A percentile compares a stretch with the other conserved stretches of the same genome.
These are phyloP conservation scores for Montipora capitata DNA, from an alignment of 92 coral and sea anemone species.

Conservation along the genomic window DNA sequence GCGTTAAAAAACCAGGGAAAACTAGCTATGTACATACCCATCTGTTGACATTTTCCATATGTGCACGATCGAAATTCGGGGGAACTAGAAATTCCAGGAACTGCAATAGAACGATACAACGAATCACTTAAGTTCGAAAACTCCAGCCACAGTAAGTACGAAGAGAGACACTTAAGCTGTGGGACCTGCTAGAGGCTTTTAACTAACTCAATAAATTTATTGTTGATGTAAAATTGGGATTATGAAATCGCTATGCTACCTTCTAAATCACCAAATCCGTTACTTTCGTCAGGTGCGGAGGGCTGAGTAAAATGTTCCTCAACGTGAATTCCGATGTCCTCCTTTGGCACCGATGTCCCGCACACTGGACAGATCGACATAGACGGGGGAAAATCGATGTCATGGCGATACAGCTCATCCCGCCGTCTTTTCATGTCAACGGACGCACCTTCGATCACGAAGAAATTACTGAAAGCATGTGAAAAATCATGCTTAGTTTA, in stretches of 20 bases:
- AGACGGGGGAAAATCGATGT: conserved; percentile 81
- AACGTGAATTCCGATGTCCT: conserved; percentile 87
- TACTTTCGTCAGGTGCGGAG: conserved; percentile 80
- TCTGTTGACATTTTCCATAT: conserved; percentile 86
- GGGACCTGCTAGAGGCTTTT: conserved; percentile 64
- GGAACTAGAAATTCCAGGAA: conserved; percentile 86
- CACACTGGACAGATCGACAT: conserved; percentile 96
- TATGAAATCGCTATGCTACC: conserved; percentile 60
- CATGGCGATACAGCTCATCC: conserved; percentile 82
- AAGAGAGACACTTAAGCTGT: not conserved
- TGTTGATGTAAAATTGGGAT: not conserved
- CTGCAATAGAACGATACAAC: conserved; percentile 52
- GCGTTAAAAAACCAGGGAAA: not conserved
- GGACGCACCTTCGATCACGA: conserved; percentile 6
- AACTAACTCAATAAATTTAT: not conserved
- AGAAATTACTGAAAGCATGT: conserved; percentile 46
- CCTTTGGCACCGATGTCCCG: conserved; percentile 87
- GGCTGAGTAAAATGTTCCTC: conserved; percentile 93
- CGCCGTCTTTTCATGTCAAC: conserved; percentile 89
- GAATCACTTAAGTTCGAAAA: not conserved
- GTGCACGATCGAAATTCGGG: conserved; percentile 85
- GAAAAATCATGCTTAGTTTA: conserved; percentile 17
- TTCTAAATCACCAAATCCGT: conserved; percentile 77
- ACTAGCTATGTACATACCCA: conserved; percentile 58
- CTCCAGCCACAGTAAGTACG: not conserved